Evolutionary conservation across 2,888 invertebrate genomes (phyloP), one percentile per base, ranked within the genome.

Genomic region (Tigriopus californicus): DNA sequence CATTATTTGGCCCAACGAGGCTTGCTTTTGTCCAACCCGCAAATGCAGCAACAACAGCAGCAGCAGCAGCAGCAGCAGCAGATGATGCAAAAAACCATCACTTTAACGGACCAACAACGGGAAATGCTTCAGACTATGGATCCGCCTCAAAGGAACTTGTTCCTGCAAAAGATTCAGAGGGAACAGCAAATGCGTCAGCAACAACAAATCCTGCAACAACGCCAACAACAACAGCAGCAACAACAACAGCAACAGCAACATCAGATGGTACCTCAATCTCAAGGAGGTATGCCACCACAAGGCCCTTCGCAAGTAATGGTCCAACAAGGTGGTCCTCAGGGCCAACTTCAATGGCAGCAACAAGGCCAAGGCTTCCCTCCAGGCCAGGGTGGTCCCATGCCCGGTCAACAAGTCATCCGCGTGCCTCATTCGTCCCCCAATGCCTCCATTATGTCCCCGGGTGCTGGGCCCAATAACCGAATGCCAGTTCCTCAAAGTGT

Each of bases 171-270:
- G 25, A 46, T 60, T 40, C 41, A 20, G 24, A 18, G 57, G 42
- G 44, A 60, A 24, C 54, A 58, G n/a, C 25, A 58, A 58, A 60
- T 44, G 20, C 25, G 20, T 5, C 42, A 33, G 24, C 13, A 25
- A n/a, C 49, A 33, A 18, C 59, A 59, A 42, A 51, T 52, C 44
- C 11, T 40, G 41, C 13, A 18, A 41, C 56, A 58, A 46, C 22
- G 24, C 42, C 62, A 62, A 46, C 60, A 62, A 25, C 62, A 59
- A 42, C 59, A 58, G 15, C 42, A 41, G n/a, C n/a, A 10, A 2
- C 55, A 58, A 41, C 22, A 22, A 20, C 62, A 62, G 51, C 60
- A 62, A 42, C 61, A 61, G 42, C 61, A 61, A 42, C 18, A 22
- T 22, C 57, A 54, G 25, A 59, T 60, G 42, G 33, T 33, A 10